Base-by-base conservation (phyloP, 2,888 invertebrate species). In the Entomobrya proxima region DNA sequence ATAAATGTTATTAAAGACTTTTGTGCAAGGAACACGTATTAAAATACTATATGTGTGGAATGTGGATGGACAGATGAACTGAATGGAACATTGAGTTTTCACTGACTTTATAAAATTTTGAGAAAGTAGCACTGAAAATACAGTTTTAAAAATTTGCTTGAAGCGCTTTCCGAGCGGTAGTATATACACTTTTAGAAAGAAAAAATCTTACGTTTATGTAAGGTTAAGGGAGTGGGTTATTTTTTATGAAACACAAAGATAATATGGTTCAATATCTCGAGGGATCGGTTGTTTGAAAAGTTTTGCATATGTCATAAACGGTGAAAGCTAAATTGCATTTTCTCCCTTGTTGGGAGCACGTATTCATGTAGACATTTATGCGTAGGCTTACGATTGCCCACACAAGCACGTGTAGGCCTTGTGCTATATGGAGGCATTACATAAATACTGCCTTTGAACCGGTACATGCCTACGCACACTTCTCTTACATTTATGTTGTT, bases 301-400 rank as follows among this genome's bases (percentile, higher is more conserved):
- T 76, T 83, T 76, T 76, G 75, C 82, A 83, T 82, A 74, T 74
- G 75, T 58, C 50, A 72, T 81, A 72, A 74, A 52, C 52, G 47
- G 27, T 47, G 47, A 78, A 61, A 47, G 47, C 37, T 61, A 78
- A 64, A 78, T 78, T 78, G 64, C 78, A 64, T 78, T 78, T 64
- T 32, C 52, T 32, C 44, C 30, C 30, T 77, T 32, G 55, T 55
- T 4, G 47, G 5, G 15, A 13, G n/a, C 3, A 35, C 35, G 18
- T 40, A 40, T 67, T 27, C 69, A 69, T 27, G n/a, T n/a, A n/a
- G n/a, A n/a, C n/a, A n/a, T n/a, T n/a, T n/a, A n/a, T n/a, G n/a
- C n/a, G n/a, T n/a, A n/a, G n/a, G n/a, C n/a, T 15, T n/a, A 3
- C 47, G 47, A 15, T n/a, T 13, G n/a, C n/a, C 47, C 47, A 27